A percentile compares a stretch with the other conserved stretches of the same genome.
Evolutionary conservation across 2,888 invertebrate genomes (phyloP).

Genomic region (Coenonympha arcania): DNA sequence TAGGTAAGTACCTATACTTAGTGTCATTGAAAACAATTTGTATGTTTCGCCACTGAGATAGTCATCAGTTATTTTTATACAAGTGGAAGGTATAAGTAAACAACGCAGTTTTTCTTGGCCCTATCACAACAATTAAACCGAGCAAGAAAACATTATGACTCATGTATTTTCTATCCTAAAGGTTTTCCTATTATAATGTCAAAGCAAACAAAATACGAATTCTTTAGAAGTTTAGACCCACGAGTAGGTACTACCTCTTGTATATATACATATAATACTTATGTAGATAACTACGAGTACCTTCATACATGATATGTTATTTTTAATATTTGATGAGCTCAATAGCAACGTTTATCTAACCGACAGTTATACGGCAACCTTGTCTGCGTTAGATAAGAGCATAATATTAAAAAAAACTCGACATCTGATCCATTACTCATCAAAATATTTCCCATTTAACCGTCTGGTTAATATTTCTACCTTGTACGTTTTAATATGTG

Average conservation of each 20-base stretch:
- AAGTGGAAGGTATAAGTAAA: background rate
- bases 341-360: background rate
- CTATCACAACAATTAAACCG: background rate
- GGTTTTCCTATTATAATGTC: too few relatives aligned
- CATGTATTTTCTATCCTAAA: background rate
- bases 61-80: conserved; percentile 2
- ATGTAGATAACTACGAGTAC: too few relatives aligned
- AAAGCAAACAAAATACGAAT: too few relatives aligned
- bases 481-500: too few relatives aligned
- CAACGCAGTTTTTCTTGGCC: conserved; percentile 17
- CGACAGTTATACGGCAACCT: conserved; percentile 2
- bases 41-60: background rate
- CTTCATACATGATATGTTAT: too few relatives aligned
- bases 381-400: conserved; percentile 3
- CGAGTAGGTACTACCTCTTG: too few relatives aligned
- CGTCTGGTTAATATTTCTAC: background rate
- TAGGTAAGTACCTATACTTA: background rate
- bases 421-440: background rate
- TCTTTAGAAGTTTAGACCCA: too few relatives aligned
- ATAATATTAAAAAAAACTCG: background rate
- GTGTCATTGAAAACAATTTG: background rate
- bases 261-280: too few relatives aligned
- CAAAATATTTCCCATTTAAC: background rate
- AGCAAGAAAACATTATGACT: conserved; percentile 3
- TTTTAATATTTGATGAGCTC: background rate